Evolutionary conservation across 2,888 invertebrate genomes (phyloP).

Genomic region (Ypsolopha sequella): DNA sequence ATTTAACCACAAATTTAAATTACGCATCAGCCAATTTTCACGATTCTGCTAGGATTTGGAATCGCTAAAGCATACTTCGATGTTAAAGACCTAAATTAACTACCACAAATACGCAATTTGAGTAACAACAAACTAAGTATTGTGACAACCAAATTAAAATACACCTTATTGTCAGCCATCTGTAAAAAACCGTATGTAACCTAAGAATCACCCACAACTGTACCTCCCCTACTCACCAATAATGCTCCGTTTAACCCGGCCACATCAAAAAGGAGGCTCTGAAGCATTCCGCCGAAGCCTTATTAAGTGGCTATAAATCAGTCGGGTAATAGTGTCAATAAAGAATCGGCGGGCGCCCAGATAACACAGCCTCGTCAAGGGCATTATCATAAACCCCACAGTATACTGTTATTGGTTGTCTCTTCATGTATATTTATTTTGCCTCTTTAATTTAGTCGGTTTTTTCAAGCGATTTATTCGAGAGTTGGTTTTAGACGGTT

Average conservation of each 20-base stretch:
- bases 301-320: constrained; percentile 35
- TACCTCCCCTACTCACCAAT: not conserved
- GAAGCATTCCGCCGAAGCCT: constrained; percentile 39
- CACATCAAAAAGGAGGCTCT: constrained; percentile 24
- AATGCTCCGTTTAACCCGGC: constrained; percentile 13
- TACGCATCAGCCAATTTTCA: no score
- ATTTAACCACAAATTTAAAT: no score
- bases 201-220: not conserved
- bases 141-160: no score
- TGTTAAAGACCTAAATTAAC: no score
- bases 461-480: constrained; percentile 49
- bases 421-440: constrained; percentile 48
- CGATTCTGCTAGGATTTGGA: no score
- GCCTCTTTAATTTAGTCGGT: constrained; percentile 24
- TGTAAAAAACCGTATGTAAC: no score
- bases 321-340: constrained; percentile 42
- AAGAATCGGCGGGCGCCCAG: constrained; percentile 45
- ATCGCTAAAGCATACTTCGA: no score
- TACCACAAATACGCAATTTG: no score
- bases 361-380: constrained; percentile 41
- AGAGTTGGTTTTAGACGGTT: constrained; percentile 15
- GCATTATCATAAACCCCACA: constrained; percentile 56
- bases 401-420: constrained; percentile 58
- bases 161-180: no score
- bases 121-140: no score